Evolutionary conservation across 1,140 invertebrate genomes (phyloP).

Genomic region (Aporrectodea caliginosa): DNA sequence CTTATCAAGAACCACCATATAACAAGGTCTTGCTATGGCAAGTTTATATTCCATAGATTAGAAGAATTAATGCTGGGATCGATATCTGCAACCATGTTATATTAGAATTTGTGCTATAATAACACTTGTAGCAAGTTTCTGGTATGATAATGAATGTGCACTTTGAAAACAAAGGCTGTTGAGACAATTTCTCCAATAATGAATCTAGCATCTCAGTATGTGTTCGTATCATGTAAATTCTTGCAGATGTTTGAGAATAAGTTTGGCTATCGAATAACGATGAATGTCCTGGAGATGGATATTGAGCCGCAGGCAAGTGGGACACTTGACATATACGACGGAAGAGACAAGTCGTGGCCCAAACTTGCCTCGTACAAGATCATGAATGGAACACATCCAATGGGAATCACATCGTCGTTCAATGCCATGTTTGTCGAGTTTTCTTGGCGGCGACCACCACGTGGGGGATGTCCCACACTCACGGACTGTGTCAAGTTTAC

Average conservation of each 20-base stretch:
- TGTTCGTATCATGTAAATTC: too few relatives aligned
- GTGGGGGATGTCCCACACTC: slow-evolving; percentile 39
- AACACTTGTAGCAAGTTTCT: too few relatives aligned
- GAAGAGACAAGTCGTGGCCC: background rate
- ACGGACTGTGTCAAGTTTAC: slow-evolving; percentile 47
- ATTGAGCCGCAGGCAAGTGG: slow-evolving; percentile 42
- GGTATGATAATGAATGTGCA: too few relatives aligned
- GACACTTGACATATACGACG: slow-evolving; percentile 42
- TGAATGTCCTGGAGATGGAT: slow-evolving; percentile 49
- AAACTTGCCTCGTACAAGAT: slow-evolving; percentile 30
- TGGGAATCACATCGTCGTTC: slow-evolving; percentile 44
- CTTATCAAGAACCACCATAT: too few relatives aligned
- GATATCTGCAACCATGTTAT: too few relatives aligned
- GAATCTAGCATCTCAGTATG: too few relatives aligned
- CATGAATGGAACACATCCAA: slow-evolving; percentile 49
- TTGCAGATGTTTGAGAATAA: slow-evolving; percentile 41
- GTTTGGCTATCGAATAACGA: slow-evolving; percentile 39
- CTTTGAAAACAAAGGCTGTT: too few relatives aligned
- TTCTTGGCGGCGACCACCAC: slow-evolving; percentile 39
- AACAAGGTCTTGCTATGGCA: too few relatives aligned
- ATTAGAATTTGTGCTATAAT: too few relatives aligned
- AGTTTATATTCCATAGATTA: too few relatives aligned
- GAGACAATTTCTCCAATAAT: too few relatives aligned
- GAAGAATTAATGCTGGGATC: too few relatives aligned
- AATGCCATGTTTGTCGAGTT: slow-evolving; percentile 40